phyloP scores from a whole-genome alignment of 2,888 invertebrate species.

The Notocelia uddmanniana region DNA sequence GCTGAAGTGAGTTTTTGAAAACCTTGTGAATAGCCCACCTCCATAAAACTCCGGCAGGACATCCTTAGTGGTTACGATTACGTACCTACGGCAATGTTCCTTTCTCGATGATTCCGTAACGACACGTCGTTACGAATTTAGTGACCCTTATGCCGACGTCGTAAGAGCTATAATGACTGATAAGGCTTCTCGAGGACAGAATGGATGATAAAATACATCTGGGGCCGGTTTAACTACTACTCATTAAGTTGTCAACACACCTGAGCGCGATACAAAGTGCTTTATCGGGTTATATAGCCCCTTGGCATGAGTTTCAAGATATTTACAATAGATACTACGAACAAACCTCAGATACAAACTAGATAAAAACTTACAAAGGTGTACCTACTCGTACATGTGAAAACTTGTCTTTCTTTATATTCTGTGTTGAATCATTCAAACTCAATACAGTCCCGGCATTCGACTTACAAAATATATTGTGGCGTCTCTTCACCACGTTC shows the following conservation, averaged over 20 bases:
- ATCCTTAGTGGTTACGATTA: slow-evolving; percentile 42
- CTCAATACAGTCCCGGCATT: too few relatives aligned
- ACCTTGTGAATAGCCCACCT: background rate
- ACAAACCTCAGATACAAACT: too few relatives aligned
- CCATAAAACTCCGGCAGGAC: slow-evolving; percentile 36
- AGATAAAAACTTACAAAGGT: too few relatives aligned
- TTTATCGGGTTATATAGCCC: background rate
- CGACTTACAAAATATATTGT: too few relatives aligned
- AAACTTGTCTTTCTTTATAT: too few relatives aligned
- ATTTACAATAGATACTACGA: too few relatives aligned
- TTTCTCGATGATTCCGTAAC: slow-evolving; percentile 25
- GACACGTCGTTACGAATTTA: slow-evolving; percentile 38
- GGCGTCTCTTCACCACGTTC: too few relatives aligned
- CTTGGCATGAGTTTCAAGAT: too few relatives aligned
- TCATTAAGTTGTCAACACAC: slow-evolving; percentile 40
- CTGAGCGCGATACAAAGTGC: slow-evolving; percentile 30
- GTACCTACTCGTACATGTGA: too few relatives aligned
- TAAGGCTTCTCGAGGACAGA: slow-evolving; percentile 24
- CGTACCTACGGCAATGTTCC: slow-evolving; percentile 16
- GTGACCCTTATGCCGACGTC: slow-evolving; percentile 40
- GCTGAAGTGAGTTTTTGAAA: background rate
- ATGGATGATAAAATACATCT: slow-evolving; percentile 43
- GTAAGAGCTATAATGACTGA: slow-evolving; percentile 31
- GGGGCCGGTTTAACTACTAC: slow-evolving; percentile 40
- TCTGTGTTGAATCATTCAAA: too few relatives aligned